Percentiles rank a stretch among this genome's conserved stretches.
Evolutionary conservation across 2,888 invertebrate species (phyloP).

Genomic region (Tipula vernalis): DNA sequence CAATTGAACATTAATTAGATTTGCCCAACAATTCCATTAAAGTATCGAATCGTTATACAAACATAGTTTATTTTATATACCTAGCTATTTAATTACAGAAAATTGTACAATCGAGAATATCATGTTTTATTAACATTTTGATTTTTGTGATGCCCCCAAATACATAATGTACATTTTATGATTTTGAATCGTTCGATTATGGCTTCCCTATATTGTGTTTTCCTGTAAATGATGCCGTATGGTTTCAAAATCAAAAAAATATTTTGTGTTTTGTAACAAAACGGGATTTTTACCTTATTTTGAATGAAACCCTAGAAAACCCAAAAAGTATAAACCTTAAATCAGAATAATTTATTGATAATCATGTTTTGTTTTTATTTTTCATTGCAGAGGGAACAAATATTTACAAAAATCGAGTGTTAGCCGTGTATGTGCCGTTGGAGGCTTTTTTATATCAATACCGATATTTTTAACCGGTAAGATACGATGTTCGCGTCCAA

Average conservation of each 20-base stretch:
- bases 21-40: neutral
- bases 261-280: too few species aligned
- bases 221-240: too few species aligned
- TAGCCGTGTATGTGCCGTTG: slow-evolving; percentile 81
- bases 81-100: neutral
- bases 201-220: neutral
- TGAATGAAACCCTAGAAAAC: too few species aligned
- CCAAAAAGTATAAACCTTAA: too few species aligned
- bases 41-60: neutral
- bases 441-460: slow-evolving; percentile 89
- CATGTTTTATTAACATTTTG: neutral
- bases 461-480: slow-evolving; percentile 86
- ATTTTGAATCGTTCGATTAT: neutral
- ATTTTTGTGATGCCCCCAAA: neutral
- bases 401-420: slow-evolving; percentile 86
- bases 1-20: neutral
- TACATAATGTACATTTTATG: neutral
- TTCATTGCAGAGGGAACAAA: slow-evolving; percentile 66
- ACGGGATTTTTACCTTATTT: too few species aligned
- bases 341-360: neutral
- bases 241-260: too few species aligned
- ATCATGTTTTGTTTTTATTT: neutral
- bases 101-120: neutral
- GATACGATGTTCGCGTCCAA: slow-evolving; percentile 16
- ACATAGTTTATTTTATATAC: neutral